Conservation (phyloP, 1,140 invertebrate species). For the Caligus rogercresseyi region DNA sequence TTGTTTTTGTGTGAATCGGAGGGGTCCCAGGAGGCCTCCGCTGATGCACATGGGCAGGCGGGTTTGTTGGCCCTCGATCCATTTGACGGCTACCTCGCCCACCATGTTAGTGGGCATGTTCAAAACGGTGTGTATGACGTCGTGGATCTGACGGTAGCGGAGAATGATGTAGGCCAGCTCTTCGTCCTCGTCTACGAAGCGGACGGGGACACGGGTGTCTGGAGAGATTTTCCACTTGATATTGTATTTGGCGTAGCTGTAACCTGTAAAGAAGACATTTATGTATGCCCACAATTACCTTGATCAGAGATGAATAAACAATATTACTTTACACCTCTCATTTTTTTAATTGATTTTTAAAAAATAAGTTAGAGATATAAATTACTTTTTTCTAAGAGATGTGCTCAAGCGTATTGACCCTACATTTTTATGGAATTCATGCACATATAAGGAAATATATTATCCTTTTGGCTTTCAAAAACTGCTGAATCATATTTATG, state of each 20-base stretch:
- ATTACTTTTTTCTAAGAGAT: too few species aligned
- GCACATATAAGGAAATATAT: too few species aligned
- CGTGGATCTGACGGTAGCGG: conserved; percentile 87
- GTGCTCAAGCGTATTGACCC: too few species aligned
- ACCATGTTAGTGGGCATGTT: conserved; percentile 91
- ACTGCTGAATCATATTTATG: too few species aligned
- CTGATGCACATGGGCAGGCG: conserved; percentile 72
- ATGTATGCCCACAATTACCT: conserved; percentile 17
- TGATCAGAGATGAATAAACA: not conserved
- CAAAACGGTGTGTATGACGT: conserved; percentile 74
- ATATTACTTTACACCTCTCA: too few species aligned
- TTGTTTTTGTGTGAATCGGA: conserved; percentile 49
- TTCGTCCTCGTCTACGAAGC: conserved; percentile 68
- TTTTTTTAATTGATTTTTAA: too few species aligned
- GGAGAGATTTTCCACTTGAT: conserved; percentile 60
- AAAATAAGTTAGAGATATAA: too few species aligned
- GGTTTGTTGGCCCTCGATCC: conserved; percentile 85
- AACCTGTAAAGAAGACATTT: not conserved
- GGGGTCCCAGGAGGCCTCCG: conserved; percentile 67
- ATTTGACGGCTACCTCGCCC: conserved; percentile 78
- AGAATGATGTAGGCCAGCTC: conserved; percentile 91
- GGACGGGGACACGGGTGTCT: conserved; percentile 66
- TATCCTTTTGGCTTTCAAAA: too few species aligned
- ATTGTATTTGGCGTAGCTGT: conserved; percentile 15
- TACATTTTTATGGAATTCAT: too few species aligned